Conservation (phyloP, 2,797 vertebrate species). For the Helostoma temminkii region DNA sequence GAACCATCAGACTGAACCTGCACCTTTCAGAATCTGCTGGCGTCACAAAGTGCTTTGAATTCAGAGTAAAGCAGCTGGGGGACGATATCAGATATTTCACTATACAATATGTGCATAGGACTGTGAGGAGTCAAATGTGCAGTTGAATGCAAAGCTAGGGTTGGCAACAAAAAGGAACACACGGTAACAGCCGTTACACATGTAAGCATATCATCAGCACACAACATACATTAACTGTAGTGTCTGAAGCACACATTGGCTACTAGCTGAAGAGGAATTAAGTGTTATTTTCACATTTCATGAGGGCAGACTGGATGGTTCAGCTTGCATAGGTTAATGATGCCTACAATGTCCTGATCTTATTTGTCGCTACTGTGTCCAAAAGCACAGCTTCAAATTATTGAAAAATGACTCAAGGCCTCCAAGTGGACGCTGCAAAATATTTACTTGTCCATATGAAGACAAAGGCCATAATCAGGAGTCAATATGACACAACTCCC, state of each 20-base stretch:
- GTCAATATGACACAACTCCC: conserved; percentile 11
- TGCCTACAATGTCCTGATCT: conserved; percentile 33
- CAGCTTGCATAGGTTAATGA: conserved; percentile 82
- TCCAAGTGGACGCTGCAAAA: conserved; percentile 7
- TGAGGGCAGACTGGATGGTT: conserved; percentile 55
- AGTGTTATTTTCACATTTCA: conserved; percentile 68
- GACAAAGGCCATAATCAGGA: background rate
- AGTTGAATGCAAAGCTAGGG: conserved; percentile 61
- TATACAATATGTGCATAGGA: conserved; percentile 59
- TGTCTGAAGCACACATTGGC: conserved; percentile 28
- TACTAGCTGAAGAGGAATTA: conserved; percentile 32
- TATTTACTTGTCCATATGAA: background rate
- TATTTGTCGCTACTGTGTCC: background rate
- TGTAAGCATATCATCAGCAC: conserved; percentile 20
- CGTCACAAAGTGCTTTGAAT: conserved; percentile 72
- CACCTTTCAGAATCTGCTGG: conserved; percentile 45
- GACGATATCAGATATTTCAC: conserved; percentile 21
- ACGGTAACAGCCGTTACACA: conserved; percentile 3
- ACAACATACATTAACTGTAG: conserved; percentile 41
- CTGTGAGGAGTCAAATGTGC: conserved; percentile 61
- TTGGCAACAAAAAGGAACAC: conserved; percentile 39
- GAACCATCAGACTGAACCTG: conserved; percentile 27
- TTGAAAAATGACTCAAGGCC: conserved; percentile 3
- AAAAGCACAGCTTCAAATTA: conserved; percentile 8
- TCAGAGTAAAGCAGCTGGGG: conserved; percentile 28